Evolutionary conservation across 1,140 invertebrate genomes (phyloP), one percentile per base, ranked within the genome.

Genomic region (Caerostris darwini): DNA sequence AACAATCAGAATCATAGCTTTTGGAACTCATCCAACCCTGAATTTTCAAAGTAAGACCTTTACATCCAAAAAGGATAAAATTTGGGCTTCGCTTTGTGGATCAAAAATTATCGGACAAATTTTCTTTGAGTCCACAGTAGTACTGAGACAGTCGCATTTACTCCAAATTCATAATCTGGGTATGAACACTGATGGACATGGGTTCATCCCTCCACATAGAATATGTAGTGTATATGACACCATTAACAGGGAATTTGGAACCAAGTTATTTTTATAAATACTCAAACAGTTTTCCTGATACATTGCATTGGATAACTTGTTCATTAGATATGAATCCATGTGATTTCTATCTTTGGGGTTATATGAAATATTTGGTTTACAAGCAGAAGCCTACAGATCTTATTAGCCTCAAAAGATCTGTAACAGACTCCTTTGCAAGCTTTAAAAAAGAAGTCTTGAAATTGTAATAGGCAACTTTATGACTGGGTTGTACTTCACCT

Each of bases 1-100:
- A 34, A 86, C 34, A 50, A 2, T 19, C 7, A 86, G 8, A 54
- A 86, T 86, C 3, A n/a, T 86, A 1, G 17, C 4, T 59, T 56
- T 86, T 34, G 56, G 56, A n/a, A 14, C 58, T 34, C 6, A 5
- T 86, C 56, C 7, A 86, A 59, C 56, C 83, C 14, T 58, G 54
- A 86, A 59, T 86, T 59, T 86, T 59, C 57, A 58, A 86, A 5
- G 56, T n/a, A 86, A 86, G 56, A 86, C 57, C 34, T 34, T n/a
- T 34, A 34, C 34, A 34, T 34, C 34, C 34, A 34, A 34, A n/a
- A 34, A 34, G 34, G 34, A 34, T 34, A 34, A 34, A 86, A 14
- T 19, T 59, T 86, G 83, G 83, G 83, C 56, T 86, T 4, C 56
- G 58, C 2, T 57, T 85, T 86, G 57, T 34, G 83, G 7, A 86